Base-by-base conservation (phyloP, 2,797 vertebrate species). In the Muraenolepis orangiensis region DNA sequence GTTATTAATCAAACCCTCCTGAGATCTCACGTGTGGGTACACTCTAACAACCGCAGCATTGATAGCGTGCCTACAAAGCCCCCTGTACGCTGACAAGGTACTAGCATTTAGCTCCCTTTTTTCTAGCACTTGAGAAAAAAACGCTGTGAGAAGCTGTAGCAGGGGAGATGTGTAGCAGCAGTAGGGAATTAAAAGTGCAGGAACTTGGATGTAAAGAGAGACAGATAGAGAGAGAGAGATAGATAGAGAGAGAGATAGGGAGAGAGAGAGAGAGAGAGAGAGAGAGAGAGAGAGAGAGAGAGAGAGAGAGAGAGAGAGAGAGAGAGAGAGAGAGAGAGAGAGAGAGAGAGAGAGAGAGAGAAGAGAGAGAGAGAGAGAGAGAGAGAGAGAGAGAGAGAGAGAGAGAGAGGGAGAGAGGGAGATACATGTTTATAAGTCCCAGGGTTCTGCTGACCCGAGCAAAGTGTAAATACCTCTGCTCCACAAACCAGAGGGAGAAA, bases 401-500 rank as follows among this genome's bases (percentile, higher is more conserved):
- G 46, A 79, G 20, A 75, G 72, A 70, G 66, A 72, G 71, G 74
- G 26, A 78, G 77, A 23, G 72, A 64, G 36, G 81, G 80, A 80
- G 84, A 83, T 26, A 81, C 32, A 26, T 8, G 70, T 79, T 79
- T 82, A 77, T 75, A 78, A 78, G 78, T 84, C 79, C 82, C 82
- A 78, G 77, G 29, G 79, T 88, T 88, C 80, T 88, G 90, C 90
- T 90, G 88, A 91, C 84, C 87, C 89, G 76, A 87, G 90, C 90
- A 81, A 38, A 83, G 84, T 72, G 32, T 51, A 69, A 79, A 80
- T 87, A 85, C 80, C 81, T 87, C 70, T n/a, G 8, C 64, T 6
- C 46, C 46, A 51, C 46, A 75, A 81, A 79, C 76, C 78, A 85
- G 79, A 83, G 68, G 38, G 79, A 72, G 66, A 76, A 73, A 66